These are phyloP conservation scores for Pseudomyrmex sp. DNA, from an alignment of 1,140 invertebrate genomes.

Conservation along the genomic window DNA sequence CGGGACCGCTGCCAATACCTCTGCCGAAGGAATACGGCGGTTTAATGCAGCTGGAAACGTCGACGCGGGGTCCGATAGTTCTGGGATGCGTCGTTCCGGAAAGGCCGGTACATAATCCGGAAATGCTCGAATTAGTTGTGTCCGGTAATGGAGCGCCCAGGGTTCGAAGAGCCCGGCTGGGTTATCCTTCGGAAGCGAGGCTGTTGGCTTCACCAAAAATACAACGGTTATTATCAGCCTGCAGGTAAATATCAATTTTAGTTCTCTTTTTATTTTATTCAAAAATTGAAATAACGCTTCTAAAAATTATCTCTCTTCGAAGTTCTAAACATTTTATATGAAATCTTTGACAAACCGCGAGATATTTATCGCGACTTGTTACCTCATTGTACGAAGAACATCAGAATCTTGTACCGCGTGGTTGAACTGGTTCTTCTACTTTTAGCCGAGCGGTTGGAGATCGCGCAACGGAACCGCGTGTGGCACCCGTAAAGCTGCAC, in stretches of 20 bases:
- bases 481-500: constrained; percentile 80
- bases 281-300: not conserved
- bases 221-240: constrained; percentile 82
- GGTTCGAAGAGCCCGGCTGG: constrained; percentile 81
- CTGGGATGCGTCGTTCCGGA: constrained; percentile 84
- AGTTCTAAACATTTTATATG: not conserved
- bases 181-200: constrained; percentile 83
- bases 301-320: not conserved
- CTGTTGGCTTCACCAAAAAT: constrained; percentile 83
- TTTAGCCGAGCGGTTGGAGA: constrained; percentile 81
- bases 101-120: constrained; percentile 83
- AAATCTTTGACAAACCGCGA: not conserved
- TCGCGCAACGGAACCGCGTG: constrained; percentile 82
- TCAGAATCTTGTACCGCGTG: constrained; percentile 34
- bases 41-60: constrained; percentile 83
- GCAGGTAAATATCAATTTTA: constrained; percentile 78
- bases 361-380: not conserved
- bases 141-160: constrained; percentile 82
- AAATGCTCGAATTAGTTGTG: constrained; percentile 84
- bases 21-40: constrained; percentile 83
- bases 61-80: constrained; percentile 83
- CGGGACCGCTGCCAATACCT: constrained; percentile 82
- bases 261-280: not conserved
- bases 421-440: constrained; percentile 72
- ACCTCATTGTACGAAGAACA: not conserved